Conservation (phyloP, 2,888 invertebrate species). For the Diogma glabrata region DNA sequence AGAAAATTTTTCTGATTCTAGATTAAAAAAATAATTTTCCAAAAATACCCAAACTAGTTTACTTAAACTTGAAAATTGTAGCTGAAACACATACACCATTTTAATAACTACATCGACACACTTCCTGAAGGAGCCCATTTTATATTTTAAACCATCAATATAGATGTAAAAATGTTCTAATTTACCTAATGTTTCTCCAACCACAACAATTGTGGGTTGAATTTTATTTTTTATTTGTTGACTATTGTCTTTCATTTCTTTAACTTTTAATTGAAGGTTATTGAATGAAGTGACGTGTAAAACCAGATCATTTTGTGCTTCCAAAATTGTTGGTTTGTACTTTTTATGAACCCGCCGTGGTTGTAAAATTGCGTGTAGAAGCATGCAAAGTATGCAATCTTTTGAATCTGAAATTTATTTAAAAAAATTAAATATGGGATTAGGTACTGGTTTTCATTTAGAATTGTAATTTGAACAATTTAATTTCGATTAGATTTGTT, state of each 20-base stretch:
- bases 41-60: not conserved
- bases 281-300: not conserved
- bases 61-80: not conserved
- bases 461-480: too few species aligned
- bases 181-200: not conserved
- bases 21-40: not conserved
- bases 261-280: not conserved
- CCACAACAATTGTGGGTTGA: not conserved
- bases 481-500: too few species aligned
- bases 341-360: not conserved
- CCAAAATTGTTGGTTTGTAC: not conserved
- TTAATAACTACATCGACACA: too few species aligned
- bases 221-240: not conserved
- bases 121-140: not conserved
- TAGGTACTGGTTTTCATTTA: too few species aligned
- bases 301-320: not conserved
- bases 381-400: not conserved
- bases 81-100: not conserved
- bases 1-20: too few species aligned
- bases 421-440: too few species aligned
- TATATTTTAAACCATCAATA: not conserved
- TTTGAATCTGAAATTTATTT: constrained; percentile 3
- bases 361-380: too few species aligned
- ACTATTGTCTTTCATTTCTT: not conserved
- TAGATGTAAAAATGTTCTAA: not conserved